Conservation (phyloP, 2,888 invertebrate genomes). For the Allacma fusca region DNA sequence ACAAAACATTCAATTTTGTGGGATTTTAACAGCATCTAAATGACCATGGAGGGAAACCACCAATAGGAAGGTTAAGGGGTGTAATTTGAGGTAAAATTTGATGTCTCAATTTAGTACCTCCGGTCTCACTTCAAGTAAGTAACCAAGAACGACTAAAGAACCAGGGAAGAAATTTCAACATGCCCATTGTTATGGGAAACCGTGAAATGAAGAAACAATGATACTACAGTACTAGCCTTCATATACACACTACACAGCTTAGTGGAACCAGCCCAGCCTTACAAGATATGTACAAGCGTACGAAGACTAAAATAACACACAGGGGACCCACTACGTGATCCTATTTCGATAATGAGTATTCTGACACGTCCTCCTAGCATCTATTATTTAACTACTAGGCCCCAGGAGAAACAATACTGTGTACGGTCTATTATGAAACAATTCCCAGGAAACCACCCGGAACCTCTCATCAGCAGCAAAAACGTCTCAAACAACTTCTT, state of each 20-base stretch:
- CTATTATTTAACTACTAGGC: not conserved
- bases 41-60: not conserved
- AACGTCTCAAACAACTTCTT: not conserved
- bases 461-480: not conserved
- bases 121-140: not conserved
- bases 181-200: not conserved
- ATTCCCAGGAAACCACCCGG: not conserved
- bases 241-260: not conserved
- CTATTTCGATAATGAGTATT: constrained; percentile 12
- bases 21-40: not conserved
- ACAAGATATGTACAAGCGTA: not conserved
- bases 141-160: not conserved
- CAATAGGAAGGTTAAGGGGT: not conserved
- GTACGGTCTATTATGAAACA: not conserved
- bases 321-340: not conserved
- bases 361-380: not conserved
- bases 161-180: constrained; percentile 1
- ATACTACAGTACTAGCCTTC: too few relatives aligned
- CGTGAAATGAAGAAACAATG: constrained; percentile 16
- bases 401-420: too few relatives aligned
- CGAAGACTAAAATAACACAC: not conserved
- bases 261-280: not conserved
- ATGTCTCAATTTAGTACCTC: constrained; percentile 11
- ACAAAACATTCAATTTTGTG: constrained; percentile 16
- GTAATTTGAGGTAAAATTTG: constrained; percentile 4